phyloP scores from a whole-genome alignment of 2,797 vertebrate species.

The Diplodus sargus region DNA sequence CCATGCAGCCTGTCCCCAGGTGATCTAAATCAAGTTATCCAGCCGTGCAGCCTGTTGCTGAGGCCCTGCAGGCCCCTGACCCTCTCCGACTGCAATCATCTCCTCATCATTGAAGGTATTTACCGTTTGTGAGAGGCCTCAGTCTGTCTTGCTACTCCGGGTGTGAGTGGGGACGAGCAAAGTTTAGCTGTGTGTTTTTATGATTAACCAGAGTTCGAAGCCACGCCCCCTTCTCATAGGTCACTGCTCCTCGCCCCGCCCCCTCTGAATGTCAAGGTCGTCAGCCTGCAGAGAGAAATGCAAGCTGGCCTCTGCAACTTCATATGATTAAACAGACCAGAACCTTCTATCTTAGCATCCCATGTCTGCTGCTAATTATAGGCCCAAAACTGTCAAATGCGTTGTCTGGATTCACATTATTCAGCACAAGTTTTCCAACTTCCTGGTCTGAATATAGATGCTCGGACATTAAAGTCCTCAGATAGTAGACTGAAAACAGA shows the following conservation, averaged over 20 bases:
- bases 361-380: not conserved
- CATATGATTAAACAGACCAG: not conserved
- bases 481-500: constrained; percentile 60
- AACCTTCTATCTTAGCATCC: constrained; percentile 1
- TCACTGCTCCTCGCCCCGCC: constrained; percentile 63
- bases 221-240: constrained; percentile 72
- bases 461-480: constrained; percentile 36
- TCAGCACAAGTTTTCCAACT: not conserved
- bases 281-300: constrained; percentile 24
- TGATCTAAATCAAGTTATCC: constrained; percentile 8
- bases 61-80: not conserved
- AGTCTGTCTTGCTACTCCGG: constrained; percentile 76
- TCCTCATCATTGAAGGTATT: constrained; percentile 16
- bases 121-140: constrained; percentile 85
- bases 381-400: not conserved
- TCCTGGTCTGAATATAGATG: constrained; percentile 24
- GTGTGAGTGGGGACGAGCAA: constrained; percentile 79
- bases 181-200: constrained; percentile 69
- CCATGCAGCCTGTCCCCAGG: constrained; percentile 18
- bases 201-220: constrained; percentile 45
- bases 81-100: not conserved
- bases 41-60: constrained; percentile 16
- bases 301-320: constrained; percentile 18
- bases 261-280: constrained; percentile 85
- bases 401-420: not conserved